Percentiles rank a stretch among this genome's conserved stretches.
These are phyloP conservation scores for Peromyscus eremicus DNA, from an alignment of 2,797 vertebrate genomes.

Conservation along the genomic window DNA sequence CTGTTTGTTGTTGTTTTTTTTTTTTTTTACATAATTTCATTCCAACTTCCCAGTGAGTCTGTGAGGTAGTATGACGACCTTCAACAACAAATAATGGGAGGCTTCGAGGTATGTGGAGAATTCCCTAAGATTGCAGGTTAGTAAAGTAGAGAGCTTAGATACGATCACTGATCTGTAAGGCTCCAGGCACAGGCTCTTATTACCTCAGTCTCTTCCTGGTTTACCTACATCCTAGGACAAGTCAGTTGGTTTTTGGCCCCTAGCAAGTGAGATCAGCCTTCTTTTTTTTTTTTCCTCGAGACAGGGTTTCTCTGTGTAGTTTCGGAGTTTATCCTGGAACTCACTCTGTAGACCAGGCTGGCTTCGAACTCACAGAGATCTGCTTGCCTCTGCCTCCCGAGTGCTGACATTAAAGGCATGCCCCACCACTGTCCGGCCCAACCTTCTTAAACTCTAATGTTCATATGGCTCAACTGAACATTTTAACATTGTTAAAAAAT, in stretches of 20 bases:
- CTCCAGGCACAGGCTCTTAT: neutral
- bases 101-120: neutral
- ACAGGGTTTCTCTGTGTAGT: no score
- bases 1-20: no score
- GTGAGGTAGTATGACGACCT: neutral
- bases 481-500: conserved; percentile 9
- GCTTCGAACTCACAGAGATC: no score
- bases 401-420: no score
- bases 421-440: no score
- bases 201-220: neutral
- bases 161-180: neutral
- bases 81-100: neutral
- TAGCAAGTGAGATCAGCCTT: neutral
- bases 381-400: no score
- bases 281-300: no score
- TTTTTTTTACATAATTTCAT: neutral
- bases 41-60: conserved; percentile 21
- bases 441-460: neutral
- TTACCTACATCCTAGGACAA: neutral
- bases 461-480: neutral
- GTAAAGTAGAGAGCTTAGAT: neutral
- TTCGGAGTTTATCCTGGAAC: no score
- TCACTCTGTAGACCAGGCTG: no score
- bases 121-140: neutral
- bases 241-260: neutral